Conservation (phyloP, 2,888 invertebrate genomes). For the Clivina fossor region DNA sequence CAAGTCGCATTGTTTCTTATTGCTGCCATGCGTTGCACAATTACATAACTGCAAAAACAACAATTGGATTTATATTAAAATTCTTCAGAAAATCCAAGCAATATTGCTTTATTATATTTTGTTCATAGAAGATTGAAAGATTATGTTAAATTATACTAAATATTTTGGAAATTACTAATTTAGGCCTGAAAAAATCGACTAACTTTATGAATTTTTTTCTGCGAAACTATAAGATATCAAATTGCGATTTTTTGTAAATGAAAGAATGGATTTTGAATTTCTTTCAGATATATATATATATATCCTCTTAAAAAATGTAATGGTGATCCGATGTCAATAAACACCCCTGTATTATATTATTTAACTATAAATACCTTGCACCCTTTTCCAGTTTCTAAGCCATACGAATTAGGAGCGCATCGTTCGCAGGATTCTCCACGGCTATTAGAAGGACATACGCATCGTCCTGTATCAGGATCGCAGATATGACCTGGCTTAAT, state of each 20-base stretch:
- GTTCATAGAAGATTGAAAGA: too few species aligned
- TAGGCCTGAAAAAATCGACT: too few species aligned
- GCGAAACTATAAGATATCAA: too few species aligned
- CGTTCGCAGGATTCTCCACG: conserved; percentile 79
- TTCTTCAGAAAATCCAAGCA: too few species aligned
- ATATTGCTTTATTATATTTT: too few species aligned
- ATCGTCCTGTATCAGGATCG: conserved; percentile 84
- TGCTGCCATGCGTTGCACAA: conserved; percentile 71
- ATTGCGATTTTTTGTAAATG: too few species aligned
- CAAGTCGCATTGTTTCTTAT: conserved; percentile 67
- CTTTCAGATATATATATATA: neutral
- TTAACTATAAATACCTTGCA: conserved; percentile 65
- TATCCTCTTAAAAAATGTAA: neutral
- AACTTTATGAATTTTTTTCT: too few species aligned
- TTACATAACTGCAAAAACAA: too few species aligned
- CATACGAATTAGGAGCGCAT: conserved; percentile 82
- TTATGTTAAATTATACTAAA: neutral
- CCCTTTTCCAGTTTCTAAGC: conserved; percentile 71
- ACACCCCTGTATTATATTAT: too few species aligned
- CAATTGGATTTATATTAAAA: too few species aligned
- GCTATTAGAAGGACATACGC: conserved; percentile 87
- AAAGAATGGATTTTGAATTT: too few species aligned
- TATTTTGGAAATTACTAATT: neutral
- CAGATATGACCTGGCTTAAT: conserved; percentile 84
- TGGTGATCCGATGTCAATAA: neutral